Base-by-base conservation (phyloP, 2,113 vertebrate species). In the Nettapus auritus region DNA sequence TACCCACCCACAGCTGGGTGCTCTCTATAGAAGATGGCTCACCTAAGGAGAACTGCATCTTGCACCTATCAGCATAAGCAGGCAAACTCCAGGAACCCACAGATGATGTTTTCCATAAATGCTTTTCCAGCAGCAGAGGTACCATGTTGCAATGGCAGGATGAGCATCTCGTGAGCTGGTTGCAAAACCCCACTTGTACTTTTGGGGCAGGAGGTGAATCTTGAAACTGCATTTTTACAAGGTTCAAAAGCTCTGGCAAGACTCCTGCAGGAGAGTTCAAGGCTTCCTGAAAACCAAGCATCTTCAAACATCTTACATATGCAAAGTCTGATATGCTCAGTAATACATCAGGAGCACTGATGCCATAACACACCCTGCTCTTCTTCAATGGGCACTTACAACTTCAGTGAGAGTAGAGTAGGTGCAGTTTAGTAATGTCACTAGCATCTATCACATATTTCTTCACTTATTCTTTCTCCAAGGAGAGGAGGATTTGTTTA, bases 181-280 rank as follows among this genome's bases (percentile, higher is more conserved):
- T 96, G 88, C 52, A 81, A 93, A 96, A 95, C 44, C 26, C 50
- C 14, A 2, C 74, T 87, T 82, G 23, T 70, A 57, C 38, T 88
- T 94, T 81, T 34, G 34, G 34, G 53, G 75, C 44, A 69, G 62
- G 48, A 93, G 50, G 52, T 63, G 48, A 71, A 62, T 94, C 89
- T 86, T 84, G 82, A 86, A 94, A 81, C 40, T 21, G 40, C 29
- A 19, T 52, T 93, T 84, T 83, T 59, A 46, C 17, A 34, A 57
- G 69, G 66, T 38, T 92, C 12, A 3, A 75, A 88, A 83, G 56
- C 42, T 86, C 52, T 92, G 80, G 19, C 46, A 82, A 70, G 76
- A 48, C 7, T 81, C 82, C 48, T 63, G 55, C 25, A 42, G 48
- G 44, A 5, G 36, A 66, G 15, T 52, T 78, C 22, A 62, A 56